Evolutionary conservation across 2,797 vertebrate genomes (phyloP), one percentile per base, ranked within the genome.

Genomic region (Taeniopygia guttata): DNA sequence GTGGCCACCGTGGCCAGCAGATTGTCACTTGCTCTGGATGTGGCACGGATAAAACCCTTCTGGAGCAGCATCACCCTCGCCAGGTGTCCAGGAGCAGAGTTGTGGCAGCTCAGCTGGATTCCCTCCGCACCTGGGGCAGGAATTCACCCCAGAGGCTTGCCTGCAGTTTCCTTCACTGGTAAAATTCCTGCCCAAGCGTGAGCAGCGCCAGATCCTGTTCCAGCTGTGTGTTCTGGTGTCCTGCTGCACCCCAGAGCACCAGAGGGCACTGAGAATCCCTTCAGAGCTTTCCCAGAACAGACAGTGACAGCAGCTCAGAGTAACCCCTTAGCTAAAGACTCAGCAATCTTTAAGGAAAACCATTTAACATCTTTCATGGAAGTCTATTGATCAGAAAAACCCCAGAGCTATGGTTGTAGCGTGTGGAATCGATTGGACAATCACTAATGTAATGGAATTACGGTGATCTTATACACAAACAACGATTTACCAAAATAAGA

Each of bases 401-500:
- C 92, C 95, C 95, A 91, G 72, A 94, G 89, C 95, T 95, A 96
- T 49, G 60, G 93, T 48, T 74, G 93, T 69, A 97, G 93, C 89
- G 59, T 21, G 81, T 95, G 96, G 97, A 96, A 96, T 97, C 96
- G 84, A 94, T 46, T 81, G 89, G 96, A 97, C 97, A 95, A 96
- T 94, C 97, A 97, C 97, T 97, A 97, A 95, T 86, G 96, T 38
- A 96, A 95, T 96, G 93, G 95, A 96, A 96, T 96, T 85, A 94
- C 59, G 89, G 87, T 96, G 95, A 96, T 94, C 82, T 79, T 14
- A 32, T 75, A 97, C 81, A 98, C 95, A 97, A 96, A 97, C 94
- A 78, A 96, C 46, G 56, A 95, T 95, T 97, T 97, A 95, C 96
- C 97, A 93, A 96, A 97, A 96, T 86, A 97, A 97, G 96, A 93